Base-by-base conservation (phyloP, 2,113 vertebrate species). In the Charina bottae region DNA sequence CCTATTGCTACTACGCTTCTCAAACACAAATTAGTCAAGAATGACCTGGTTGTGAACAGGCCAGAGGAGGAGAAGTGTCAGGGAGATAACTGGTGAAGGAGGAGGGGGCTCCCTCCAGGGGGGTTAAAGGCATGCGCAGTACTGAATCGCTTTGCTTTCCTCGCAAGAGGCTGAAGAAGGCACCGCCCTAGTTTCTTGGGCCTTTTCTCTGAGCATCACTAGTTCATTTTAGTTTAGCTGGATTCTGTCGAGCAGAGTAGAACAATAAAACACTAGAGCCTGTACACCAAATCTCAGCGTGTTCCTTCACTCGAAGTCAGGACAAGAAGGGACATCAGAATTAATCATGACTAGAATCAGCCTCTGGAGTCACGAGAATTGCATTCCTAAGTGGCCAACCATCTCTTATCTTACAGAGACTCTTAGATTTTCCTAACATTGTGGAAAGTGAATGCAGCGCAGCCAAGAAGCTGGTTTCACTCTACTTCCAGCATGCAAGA, bases 401-500 rank as follows among this genome's bases (percentile, higher is more conserved):
- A 11, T 90, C 26, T 83, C 92, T 92, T 46, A 93, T 93, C 33
- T 0, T 49, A 49, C 13, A 95, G 26, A 1, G 0, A 37, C 88
- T 10, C 6, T 3, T 54, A 3, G 15, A 13, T 92, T 37, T 92
- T 94, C 94, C 91, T 92, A 89, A 90, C 49, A 49, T 49, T 49
- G 92, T 1, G 13, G 91, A 91, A 21, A 85, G 88, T 97, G 97
- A 97, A 95, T 6, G 0, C 2, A 17, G 62, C n/a, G 97, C 96
- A 95, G 97, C 97, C 93, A 24, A 96, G 93, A 96, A 96, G 96
- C 96, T 24, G 92, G 95, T 92, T 97, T 97, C 97, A 97, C 97
- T 90, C 60, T 12, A 72, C 90, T 92, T 90, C 88, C 94, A 56
- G 90, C 94, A 94, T 92, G 93, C 90, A 4, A 49, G 49, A 49